Evolutionary conservation across 1,140 invertebrate genomes (phyloP).

Genomic region (Potamilus streckersoni): DNA sequence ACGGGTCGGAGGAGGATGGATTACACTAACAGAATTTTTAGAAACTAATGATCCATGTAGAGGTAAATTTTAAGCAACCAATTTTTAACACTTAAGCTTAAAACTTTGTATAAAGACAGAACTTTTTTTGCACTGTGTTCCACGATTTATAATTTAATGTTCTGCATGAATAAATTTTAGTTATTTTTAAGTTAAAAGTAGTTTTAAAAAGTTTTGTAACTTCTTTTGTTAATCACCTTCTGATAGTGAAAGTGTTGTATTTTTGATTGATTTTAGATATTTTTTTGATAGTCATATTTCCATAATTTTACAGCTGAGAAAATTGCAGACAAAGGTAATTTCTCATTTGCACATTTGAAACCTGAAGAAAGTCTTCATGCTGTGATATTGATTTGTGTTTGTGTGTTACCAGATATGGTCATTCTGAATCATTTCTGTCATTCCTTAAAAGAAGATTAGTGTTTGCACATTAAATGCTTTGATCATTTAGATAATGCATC

Average conservation of each 20-base stretch:
- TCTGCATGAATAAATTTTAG: not conserved
- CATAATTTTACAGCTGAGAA: too few species aligned
- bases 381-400: too few species aligned
- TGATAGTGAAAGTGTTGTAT: not conserved
- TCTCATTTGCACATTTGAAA: too few species aligned
- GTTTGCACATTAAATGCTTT: too few species aligned
- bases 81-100: not conserved
- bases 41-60: conserved; percentile 87
- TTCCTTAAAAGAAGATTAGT: too few species aligned
- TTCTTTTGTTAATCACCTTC: conserved; percentile 2
- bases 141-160: not conserved
- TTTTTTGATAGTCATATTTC: too few species aligned
- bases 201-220: not conserved
- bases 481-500: too few species aligned
- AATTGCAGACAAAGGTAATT: too few species aligned
- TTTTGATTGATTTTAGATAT: too few species aligned
- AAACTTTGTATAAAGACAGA: not conserved
- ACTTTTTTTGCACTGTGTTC: not conserved
- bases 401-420: too few species aligned
- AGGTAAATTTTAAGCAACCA: conserved; percentile 46
- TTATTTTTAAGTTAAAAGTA: not conserved
- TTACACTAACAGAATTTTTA: conserved; percentile 92
- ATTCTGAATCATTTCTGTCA: too few species aligned
- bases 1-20: conserved; percentile 91
- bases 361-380: too few species aligned